These are phyloP conservation scores for Cynopterus brachyotis DNA, from an alignment of 2,113 vertebrate species.

Conservation along the genomic window DNA sequence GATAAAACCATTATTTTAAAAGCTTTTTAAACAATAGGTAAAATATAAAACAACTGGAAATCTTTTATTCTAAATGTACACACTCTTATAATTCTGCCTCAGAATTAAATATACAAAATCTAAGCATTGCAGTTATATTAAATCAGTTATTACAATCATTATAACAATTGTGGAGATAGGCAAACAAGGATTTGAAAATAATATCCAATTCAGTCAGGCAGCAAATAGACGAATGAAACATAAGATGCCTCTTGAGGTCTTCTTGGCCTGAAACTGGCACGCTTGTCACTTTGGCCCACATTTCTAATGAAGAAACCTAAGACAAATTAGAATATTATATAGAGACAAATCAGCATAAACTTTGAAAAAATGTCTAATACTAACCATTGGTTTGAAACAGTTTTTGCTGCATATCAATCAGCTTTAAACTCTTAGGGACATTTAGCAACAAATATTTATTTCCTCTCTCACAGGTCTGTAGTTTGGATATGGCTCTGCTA, in stretches of 20 bases:
- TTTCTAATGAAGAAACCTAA: not conserved
- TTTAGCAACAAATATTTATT: not conserved
- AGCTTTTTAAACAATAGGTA: not conserved
- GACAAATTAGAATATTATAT: not conserved
- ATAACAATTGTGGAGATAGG: not conserved
- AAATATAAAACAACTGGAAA: not conserved
- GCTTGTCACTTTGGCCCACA: not conserved
- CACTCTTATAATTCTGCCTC: not conserved
- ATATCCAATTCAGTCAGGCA: not conserved
- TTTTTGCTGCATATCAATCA: constrained; percentile 2
- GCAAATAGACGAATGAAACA: not conserved
- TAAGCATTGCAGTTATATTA: not conserved
- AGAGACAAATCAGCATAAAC: not conserved
- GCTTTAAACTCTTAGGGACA: not conserved
- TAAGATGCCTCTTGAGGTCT: not conserved
- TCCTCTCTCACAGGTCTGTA: not conserved
- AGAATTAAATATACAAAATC: constrained; percentile 7
- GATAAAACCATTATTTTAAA: constrained; percentile 36
- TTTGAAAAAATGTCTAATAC: not conserved
- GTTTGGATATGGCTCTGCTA: not conserved
- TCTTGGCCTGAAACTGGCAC: not conserved
- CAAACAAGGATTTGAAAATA: constrained; percentile 17
- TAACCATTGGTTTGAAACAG: not conserved
- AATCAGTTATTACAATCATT: not conserved
- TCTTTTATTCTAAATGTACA: not conserved